phyloP scores from a whole-genome alignment of 1,140 invertebrate species.

The Amyelois transitella region DNA sequence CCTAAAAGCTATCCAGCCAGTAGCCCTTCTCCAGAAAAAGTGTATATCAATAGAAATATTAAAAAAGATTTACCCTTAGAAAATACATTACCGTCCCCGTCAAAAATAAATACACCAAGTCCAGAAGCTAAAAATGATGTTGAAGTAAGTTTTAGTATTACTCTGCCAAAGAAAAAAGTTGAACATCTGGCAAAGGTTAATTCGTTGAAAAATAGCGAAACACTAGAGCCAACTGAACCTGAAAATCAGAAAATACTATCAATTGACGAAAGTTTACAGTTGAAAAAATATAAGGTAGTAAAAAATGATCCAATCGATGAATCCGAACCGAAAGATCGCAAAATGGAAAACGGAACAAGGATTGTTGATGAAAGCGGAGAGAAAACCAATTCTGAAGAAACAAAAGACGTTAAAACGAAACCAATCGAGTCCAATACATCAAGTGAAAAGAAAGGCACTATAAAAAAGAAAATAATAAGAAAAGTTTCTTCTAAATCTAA shows the following conservation, averaged over 20 bases:
- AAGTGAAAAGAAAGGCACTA: constrained; percentile 51
- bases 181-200: constrained; percentile 22
- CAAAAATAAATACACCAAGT: not conserved
- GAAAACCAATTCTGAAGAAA: constrained; percentile 16
- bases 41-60: constrained; percentile 36
- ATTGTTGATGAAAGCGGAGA: constrained; percentile 22
- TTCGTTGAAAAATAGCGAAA: constrained; percentile 20
- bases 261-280: constrained; percentile 36
- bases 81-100: constrained; percentile 10
- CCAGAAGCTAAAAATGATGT: constrained; percentile 52
- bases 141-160: constrained; percentile 71
- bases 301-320: constrained; percentile 31
- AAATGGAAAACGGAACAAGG: constrained; percentile 24
- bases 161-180: constrained; percentile 59
- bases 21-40: constrained; percentile 63
- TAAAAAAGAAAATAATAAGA: constrained; percentile 74
- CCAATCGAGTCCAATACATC: constrained; percentile 35
- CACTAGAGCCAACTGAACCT: constrained; percentile 31
- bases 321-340: constrained; percentile 15
- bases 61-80: constrained; percentile 39
- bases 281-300: constrained; percentile 64
- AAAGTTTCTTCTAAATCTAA: constrained; percentile 65
- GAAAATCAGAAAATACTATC: constrained; percentile 48
- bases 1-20: constrained; percentile 77
- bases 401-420: constrained; percentile 27